Evolutionary conservation across 2,113 vertebrate genomes (phyloP).

Genomic region (Pterophyllum scalare): DNA sequence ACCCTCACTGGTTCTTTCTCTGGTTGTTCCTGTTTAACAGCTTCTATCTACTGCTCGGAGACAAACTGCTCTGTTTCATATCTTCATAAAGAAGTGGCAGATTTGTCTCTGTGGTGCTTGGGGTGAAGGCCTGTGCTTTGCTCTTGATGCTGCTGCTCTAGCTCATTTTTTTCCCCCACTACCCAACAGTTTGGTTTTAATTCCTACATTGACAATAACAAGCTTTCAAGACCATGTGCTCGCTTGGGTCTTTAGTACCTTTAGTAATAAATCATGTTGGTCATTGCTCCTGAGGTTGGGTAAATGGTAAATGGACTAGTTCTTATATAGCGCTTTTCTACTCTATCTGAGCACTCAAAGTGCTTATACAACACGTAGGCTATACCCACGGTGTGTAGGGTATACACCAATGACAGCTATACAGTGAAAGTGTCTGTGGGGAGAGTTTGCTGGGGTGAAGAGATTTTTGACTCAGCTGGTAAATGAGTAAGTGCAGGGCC

Average conservation of each 20-base stretch:
- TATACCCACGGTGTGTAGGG: not conserved
- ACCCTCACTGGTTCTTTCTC: not conserved
- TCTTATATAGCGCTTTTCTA: too few relatives aligned
- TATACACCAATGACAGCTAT: constrained; percentile 19
- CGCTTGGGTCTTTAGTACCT: not conserved
- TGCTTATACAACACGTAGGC: too few relatives aligned
- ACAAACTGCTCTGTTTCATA: constrained; percentile 52
- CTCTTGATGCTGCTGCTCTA: not conserved
- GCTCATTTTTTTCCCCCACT: not conserved
- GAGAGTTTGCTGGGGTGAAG: not conserved
- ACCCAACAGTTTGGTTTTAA: not conserved
- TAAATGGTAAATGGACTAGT: too few relatives aligned
- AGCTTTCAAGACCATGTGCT: not conserved
- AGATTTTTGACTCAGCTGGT: not conserved
- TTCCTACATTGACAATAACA: not conserved
- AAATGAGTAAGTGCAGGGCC: not conserved
- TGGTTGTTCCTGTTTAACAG: constrained; percentile 43
- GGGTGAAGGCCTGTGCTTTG: constrained; percentile 23
- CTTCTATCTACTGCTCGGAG: constrained; percentile 34
- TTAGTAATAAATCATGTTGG: not conserved
- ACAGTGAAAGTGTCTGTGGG: not conserved
- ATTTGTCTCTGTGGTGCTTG: constrained; percentile 2
- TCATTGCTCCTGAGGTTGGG: not conserved
- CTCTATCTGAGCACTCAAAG: too few relatives aligned
- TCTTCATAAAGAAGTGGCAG: constrained; percentile 39